phyloP scores from a whole-genome alignment of 2,797 vertebrate genomes.

The Coracias cyanogaster region DNA sequence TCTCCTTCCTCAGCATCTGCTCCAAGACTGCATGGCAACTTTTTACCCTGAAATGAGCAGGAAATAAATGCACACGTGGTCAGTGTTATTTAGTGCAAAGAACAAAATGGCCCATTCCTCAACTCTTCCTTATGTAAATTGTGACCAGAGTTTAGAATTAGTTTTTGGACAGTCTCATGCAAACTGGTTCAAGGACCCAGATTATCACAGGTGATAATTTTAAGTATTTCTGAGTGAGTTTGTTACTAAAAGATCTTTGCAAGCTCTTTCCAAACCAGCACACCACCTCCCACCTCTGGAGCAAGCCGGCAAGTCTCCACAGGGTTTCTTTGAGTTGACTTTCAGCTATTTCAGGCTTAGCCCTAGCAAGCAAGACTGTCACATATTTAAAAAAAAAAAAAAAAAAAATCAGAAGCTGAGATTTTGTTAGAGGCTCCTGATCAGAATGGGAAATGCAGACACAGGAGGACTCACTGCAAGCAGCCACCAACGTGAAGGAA shows the following conservation, averaged over 20 bases:
- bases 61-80: not conserved
- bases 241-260: not conserved
- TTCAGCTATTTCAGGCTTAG: not conserved
- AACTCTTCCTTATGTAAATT: not conserved
- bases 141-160: not conserved
- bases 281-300: not conserved
- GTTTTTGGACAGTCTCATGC: not conserved
- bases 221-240: not conserved
- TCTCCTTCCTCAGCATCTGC: slow-evolving; percentile 96
- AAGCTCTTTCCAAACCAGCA: not conserved
- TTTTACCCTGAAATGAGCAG: slow-evolving; percentile 86
- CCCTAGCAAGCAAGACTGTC: not conserved
- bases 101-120: not conserved
- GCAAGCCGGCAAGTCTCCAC: not conserved
- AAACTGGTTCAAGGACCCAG: not conserved
- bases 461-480: not conserved
- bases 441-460: not conserved
- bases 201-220: not conserved
- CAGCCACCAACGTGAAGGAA: not conserved
- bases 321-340: not conserved
- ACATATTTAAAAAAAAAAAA: not conserved
- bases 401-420: not conserved
- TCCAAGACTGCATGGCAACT: slow-evolving; percentile 90
- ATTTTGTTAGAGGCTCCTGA: not conserved
- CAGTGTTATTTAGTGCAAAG: not conserved